Evolutionary conservation across 1,140 invertebrate species (phyloP).

Genomic region (Trichogramma pretiosum): DNA sequence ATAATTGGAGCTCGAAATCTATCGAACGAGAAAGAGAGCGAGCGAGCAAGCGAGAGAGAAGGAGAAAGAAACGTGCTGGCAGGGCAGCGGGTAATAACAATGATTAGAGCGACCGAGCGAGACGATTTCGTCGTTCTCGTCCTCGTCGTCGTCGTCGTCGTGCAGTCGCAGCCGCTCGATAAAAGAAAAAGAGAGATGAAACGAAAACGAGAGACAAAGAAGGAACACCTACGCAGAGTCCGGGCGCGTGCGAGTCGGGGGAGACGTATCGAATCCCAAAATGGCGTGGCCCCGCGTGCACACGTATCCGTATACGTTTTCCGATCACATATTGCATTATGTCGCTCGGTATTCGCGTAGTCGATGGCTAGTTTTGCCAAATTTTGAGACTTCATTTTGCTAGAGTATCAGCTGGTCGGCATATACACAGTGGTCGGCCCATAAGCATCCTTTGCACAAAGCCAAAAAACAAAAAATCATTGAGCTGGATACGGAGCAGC

Average conservation of each 20-base stretch:
- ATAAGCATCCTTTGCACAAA: too few species aligned
- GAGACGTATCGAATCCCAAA: slow-evolving; percentile 17
- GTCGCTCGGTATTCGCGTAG: too few species aligned
- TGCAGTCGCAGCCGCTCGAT: slow-evolving; percentile 11
- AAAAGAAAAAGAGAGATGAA: slow-evolving; percentile 7
- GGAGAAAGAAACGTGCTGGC: slow-evolving; percentile 12
- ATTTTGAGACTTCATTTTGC: too few species aligned
- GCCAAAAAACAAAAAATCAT: too few species aligned
- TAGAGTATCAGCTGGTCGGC: slow-evolving; percentile 12
- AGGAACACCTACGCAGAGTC: slow-evolving; percentile 4
- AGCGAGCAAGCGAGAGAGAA: slow-evolving; percentile 1
- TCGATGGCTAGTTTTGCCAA: too few species aligned
- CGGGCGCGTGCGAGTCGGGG: not conserved
- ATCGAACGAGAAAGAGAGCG: too few species aligned
- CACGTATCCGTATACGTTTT: too few species aligned
- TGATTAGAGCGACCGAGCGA: slow-evolving; percentile 36
- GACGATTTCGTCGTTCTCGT: slow-evolving; percentile 22
- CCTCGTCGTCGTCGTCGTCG: not conserved
- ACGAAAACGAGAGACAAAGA: slow-evolving; percentile 2
- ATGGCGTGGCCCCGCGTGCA: slow-evolving; percentile 25
- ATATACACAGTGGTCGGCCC: not conserved
- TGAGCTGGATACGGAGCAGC: not conserved
- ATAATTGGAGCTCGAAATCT: slow-evolving; percentile 26
- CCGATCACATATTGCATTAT: too few species aligned
- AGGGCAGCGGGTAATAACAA: slow-evolving; percentile 37